phyloP scores from a whole-genome alignment of 2,888 invertebrate genomes.

The Cerastis leucographa region DNA sequence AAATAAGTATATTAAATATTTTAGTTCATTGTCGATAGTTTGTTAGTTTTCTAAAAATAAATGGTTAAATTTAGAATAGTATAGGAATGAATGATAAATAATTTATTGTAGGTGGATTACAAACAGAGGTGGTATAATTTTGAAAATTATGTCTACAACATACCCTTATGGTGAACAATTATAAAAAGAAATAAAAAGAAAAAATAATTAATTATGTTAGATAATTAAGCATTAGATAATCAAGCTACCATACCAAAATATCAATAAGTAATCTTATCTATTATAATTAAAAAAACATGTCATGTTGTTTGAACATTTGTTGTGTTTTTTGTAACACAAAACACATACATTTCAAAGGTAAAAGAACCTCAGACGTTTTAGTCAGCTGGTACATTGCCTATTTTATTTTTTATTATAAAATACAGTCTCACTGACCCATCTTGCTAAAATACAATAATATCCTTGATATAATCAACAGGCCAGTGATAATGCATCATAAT shows the following conservation, averaged over 20 bases:
- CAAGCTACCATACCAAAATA: neutral
- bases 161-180: neutral
- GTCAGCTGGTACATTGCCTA: neutral
- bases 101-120: neutral
- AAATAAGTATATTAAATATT: no score
- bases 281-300: neutral
- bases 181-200: neutral
- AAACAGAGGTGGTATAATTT: neutral
- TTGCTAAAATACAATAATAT: neutral
- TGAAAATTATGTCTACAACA: neutral
- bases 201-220: neutral
- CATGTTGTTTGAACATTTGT: neutral
- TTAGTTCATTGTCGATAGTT: neutral
- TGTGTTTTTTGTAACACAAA: neutral
- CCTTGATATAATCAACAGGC: neutral
- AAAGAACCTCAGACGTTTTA: no score
- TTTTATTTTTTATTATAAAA: neutral
- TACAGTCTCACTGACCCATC: conserved; percentile 2
- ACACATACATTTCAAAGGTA: neutral
- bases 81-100: neutral
- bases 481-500: neutral
- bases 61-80: no score
- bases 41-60: neutral
- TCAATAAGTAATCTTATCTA: neutral
- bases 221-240: neutral